Evolutionary conservation across 2,888 invertebrate species (phyloP).

Genomic region (Hylaea fasciaria): DNA sequence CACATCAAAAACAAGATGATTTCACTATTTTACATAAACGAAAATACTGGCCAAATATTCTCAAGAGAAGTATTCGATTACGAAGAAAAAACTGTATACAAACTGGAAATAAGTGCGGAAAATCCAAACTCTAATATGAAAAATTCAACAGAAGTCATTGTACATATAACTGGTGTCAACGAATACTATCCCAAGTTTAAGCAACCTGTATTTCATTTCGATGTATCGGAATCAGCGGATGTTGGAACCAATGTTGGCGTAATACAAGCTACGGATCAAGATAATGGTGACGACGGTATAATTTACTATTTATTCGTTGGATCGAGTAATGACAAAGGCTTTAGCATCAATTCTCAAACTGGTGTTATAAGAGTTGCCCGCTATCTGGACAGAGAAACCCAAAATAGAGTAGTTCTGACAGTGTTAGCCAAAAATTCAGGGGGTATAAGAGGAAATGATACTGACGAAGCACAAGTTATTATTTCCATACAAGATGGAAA

Average conservation of each 20-base stretch:
- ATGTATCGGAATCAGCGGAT: slow-evolving; percentile 95
- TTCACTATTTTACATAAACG: slow-evolving; percentile 91
- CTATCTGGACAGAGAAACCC: slow-evolving; percentile 93
- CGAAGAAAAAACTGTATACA: slow-evolving; percentile 91
- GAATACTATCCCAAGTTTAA: slow-evolving; percentile 95
- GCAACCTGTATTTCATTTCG: slow-evolving; percentile 95
- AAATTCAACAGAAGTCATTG: slow-evolving; percentile 88
- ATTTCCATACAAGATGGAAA: slow-evolving; percentile 98
- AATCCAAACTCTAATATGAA: slow-evolving; percentile 95
- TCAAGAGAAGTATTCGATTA: slow-evolving; percentile 93
- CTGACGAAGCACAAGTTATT: slow-evolving; percentile 97
- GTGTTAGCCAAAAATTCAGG: slow-evolving; percentile 98
- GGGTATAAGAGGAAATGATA: slow-evolving; percentile 96
- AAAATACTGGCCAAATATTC: slow-evolving; percentile 89
- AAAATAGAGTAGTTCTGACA: slow-evolving; percentile 94
- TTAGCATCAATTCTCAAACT: slow-evolving; percentile 92
- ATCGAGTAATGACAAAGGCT: slow-evolving; percentile 96
- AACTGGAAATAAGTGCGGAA: slow-evolving; percentile 90
- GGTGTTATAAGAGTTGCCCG: slow-evolving; percentile 94
- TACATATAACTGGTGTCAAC: slow-evolving; percentile 93
- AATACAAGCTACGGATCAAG: slow-evolving; percentile 95
- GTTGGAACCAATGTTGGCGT: slow-evolving; percentile 93
- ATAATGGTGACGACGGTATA: slow-evolving; percentile 93
- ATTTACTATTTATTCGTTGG: slow-evolving; percentile 97
- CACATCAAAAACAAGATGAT: slow-evolving; percentile 91